Evolutionary conservation across 2,113 vertebrate genomes (phyloP), one percentile per base, ranked within the genome.

Genomic region (Galemys pyrenaicus): DNA sequence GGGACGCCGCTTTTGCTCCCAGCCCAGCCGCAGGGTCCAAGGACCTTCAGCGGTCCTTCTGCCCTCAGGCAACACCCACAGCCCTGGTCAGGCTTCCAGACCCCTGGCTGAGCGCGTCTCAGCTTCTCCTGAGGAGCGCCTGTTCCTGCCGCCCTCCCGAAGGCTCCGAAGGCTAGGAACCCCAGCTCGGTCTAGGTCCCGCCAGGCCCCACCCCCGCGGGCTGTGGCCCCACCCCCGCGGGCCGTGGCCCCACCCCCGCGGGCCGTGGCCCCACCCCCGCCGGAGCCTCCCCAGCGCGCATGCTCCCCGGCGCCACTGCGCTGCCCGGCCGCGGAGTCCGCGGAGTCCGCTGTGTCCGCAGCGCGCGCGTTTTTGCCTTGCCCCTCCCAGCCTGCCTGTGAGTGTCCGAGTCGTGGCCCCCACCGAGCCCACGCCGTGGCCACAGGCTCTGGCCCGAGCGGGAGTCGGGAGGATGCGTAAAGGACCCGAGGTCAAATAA

Each of bases 281-380:
- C 49, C 35, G 3, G 1, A 8, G 4, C 68, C 32, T 10, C 3
- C 32, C 32, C 15, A 26, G 2, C 56, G 30, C 15, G 71, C 95
- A 70, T 62, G 95, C 73, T 49, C 68, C 35, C 6, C 20, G 9
- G 5, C 5, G 10, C 35, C 51, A 7, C 22, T 16, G 13, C 22
- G 24, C 41, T 46, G 28, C n/a, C 54, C 10, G 5, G 6, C 8
- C 22, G 9, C 12, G 2, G 2, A 24, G 3, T 39, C 19, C 37
- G n/a, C 3, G 20, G 0, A 1, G 13, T 16, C 19, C 37, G n/a
- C 3, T 20, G 0, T 1, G 13, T 16, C 12, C 4, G 0, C 32
- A 0, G 6, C 1, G 35, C 20, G 17, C 2, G 15, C 3, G 37
- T 68, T 46, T 68, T 84, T 37, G 2, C 44, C 9, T 44, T 30